Conservation (phyloP, 2,113 vertebrate species). For the Gobio gobio region DNA sequence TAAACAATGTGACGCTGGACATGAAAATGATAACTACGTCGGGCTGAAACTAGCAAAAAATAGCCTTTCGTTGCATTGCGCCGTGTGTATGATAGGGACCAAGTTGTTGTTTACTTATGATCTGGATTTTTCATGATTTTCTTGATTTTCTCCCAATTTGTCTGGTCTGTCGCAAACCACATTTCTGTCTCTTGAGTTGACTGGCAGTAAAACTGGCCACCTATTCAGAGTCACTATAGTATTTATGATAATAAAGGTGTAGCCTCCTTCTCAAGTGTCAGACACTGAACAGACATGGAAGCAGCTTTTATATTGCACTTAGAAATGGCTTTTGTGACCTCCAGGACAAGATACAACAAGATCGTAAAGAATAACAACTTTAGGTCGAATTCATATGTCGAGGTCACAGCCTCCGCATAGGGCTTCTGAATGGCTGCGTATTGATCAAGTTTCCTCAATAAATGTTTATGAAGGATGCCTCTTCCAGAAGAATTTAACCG, state of each 20-base stretch:
- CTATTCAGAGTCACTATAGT: not conserved
- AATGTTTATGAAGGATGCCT: no score
- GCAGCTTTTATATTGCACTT: constrained; percentile 10
- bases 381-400: not conserved
- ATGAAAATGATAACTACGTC: no score
- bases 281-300: not conserved
- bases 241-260: not conserved
- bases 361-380: not conserved
- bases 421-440: no score
- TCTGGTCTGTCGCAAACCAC: not conserved
- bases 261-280: not conserved
- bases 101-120: not conserved
- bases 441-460: no score
- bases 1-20: no score
- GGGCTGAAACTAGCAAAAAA: no score
- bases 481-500: no score
- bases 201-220: constrained; percentile 3
- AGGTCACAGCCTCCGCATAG: not conserved
- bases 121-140: not conserved
- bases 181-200: not conserved
- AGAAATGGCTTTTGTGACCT: constrained; percentile 11
- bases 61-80: no score
- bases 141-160: not conserved
- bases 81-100: no score
- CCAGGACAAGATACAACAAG: not conserved